Base-by-base conservation (phyloP, 2,888 invertebrate genomes). In the Heliconius cydno region DNA sequence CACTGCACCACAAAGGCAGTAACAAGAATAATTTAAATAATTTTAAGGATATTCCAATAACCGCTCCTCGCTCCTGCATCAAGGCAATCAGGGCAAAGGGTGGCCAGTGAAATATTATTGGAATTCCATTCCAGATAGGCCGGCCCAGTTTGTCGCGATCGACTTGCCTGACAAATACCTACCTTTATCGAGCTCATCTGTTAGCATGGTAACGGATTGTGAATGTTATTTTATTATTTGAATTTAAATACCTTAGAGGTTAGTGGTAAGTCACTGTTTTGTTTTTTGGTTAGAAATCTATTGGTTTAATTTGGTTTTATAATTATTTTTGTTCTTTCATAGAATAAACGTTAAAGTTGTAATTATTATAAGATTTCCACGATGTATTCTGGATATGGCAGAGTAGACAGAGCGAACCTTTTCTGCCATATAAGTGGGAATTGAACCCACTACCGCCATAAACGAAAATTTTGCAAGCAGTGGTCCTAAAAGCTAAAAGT, bases 71-170 rank as follows among this genome's bases (percentile, higher is more conserved):
- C 82, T 84, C 57, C 28, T 79, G 41, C 71, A 83, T 89, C 87
- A 81, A 0, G 80, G 86, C 79, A 77, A 28, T 38, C 57, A 70
- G 67, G 41, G 73, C 82, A 80, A 82, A 84, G 85, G 88, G 88
- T 83, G 87, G 83, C 88, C 87, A 89, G 89, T 90, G 89, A 92
- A 92, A 92, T 93, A 92, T 92, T 92, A 92, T 92, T 91, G 92
- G 92, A 91, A 92, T 92, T 92, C 88, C 87, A 89, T 88, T 89
- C 89, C 85, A 88, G 90, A 91, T 91, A 91, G 92, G 90, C 90
- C 88, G 86, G 85, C 77, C 84, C 85, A 86, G 88, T 86, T 86
- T 86, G 87, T 87, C 86, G 86, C 86, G 86, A 86, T 86, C 86
- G 87, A 85, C 86, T 86, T 84, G 84, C 83, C 86, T 85, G 86